Evolutionary conservation across 2,888 invertebrate species (phyloP).

Genomic region (Rhorus exstirpatorius): DNA sequence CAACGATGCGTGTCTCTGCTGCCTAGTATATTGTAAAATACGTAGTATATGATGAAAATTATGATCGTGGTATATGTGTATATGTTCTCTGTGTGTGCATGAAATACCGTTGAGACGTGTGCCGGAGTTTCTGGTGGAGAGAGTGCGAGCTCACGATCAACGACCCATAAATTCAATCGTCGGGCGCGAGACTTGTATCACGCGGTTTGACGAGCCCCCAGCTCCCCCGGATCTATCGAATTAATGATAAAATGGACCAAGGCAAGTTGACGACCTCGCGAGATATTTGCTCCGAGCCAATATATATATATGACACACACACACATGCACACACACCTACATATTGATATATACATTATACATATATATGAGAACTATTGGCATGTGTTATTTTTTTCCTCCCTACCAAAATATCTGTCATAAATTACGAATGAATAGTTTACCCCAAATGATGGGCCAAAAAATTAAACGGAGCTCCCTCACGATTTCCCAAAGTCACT

Average conservation of each 20-base stretch:
- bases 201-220: slow-evolving; percentile 2
- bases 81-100: too few relatives aligned
- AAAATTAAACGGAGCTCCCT: too few relatives aligned
- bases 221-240: slow-evolving; percentile 36
- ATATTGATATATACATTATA: too few relatives aligned
- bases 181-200: slow-evolving; percentile 15
- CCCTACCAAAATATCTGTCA: too few relatives aligned
- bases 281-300: slow-evolving; percentile 30
- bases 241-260: slow-evolving; percentile 21
- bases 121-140: slow-evolving; percentile 30
- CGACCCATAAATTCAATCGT: slow-evolving; percentile 45
- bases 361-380: too few relatives aligned
- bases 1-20: slow-evolving; percentile 37
- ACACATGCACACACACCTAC: too few relatives aligned
- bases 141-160: slow-evolving; percentile 52
- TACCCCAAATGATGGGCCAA: too few relatives aligned
- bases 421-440: too few relatives aligned
- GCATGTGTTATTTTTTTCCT: too few relatives aligned
- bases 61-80: background rate
- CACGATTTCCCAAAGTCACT: too few relatives aligned
- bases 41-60: background rate
- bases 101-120: slow-evolving; percentile 1
- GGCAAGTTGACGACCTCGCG: slow-evolving; percentile 39
- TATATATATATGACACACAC: too few relatives aligned
- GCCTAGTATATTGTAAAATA: slow-evolving; percentile 22